Evolutionary conservation across 2,797 vertebrate genomes (phyloP).

Genomic region (Chloroceryle inda): DNA sequence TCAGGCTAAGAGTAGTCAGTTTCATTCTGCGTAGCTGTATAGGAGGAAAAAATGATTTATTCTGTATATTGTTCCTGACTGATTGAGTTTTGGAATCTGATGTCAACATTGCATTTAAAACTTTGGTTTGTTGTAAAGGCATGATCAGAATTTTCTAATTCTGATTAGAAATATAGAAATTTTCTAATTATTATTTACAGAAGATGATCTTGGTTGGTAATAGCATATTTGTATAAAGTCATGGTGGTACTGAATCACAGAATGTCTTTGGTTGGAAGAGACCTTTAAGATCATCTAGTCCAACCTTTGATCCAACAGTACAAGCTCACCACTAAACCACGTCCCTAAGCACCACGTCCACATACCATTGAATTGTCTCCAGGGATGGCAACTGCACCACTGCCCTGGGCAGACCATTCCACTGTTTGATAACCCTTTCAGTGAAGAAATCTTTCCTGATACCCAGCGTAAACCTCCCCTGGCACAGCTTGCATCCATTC

Average conservation of each 20-base stretch:
- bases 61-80: neutral
- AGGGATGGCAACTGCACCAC: too few species aligned
- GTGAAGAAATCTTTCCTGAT: too few species aligned
- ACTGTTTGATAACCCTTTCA: too few species aligned
- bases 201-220: neutral
- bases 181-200: neutral
- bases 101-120: slow-evolving; percentile 26
- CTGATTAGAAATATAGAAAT: neutral
- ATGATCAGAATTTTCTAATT: neutral
- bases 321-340: too few species aligned
- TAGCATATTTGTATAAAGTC: neutral
- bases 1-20: neutral
- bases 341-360: too few species aligned
- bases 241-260: neutral
- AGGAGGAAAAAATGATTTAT: neutral
- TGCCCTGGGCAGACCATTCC: too few species aligned
- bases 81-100: neutral
- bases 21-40: neutral
- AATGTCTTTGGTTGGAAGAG: too few species aligned
- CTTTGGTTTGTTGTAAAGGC: neutral
- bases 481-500: too few species aligned
- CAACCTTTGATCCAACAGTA: too few species aligned
- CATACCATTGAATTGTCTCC: too few species aligned
- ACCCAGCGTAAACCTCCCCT: too few species aligned
- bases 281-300: too few species aligned